These are phyloP conservation scores for Netelia inedita DNA, from an alignment of 2,888 invertebrate species.

Conservation along the genomic window DNA sequence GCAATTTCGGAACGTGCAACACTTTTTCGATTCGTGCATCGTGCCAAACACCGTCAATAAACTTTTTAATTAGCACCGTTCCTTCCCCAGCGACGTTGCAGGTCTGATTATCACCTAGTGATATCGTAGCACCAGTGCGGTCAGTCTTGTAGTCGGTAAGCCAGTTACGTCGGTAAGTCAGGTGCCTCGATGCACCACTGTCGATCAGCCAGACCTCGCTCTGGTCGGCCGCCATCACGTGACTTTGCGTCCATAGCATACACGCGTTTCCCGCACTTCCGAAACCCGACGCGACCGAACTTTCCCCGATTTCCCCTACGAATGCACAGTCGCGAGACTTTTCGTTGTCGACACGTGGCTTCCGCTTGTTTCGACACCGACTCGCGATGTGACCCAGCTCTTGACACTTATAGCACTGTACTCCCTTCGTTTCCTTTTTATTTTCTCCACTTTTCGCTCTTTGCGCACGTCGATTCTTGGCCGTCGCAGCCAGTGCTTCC, in stretches of 20 bases:
- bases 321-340: conserved; percentile 23
- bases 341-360: conserved; percentile 5
- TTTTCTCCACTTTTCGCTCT: background rate
- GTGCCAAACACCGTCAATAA: conserved; percentile 65
- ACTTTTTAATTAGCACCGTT: conserved; percentile 64
- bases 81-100: conserved; percentile 68
- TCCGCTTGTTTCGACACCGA: conserved; percentile 1
- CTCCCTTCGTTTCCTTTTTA: conserved; percentile 1
- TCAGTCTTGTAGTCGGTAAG: conserved; percentile 60
- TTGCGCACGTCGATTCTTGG: background rate
- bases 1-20: conserved; percentile 68
- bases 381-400: conserved; percentile 21
- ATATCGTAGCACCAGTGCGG: conserved; percentile 32
- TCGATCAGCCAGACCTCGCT: conserved; percentile 57
- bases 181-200: conserved; percentile 62
- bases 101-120: conserved; percentile 66
- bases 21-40: conserved; percentile 68
- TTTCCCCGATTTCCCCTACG: background rate
- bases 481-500: conserved; percentile 25
- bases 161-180: conserved; percentile 61
- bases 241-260: background rate
- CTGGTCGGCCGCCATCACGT: conserved; percentile 7
- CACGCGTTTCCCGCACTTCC: conserved; percentile 7
- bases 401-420: conserved; percentile 30
- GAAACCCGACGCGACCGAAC: background rate